Base-by-base conservation (phyloP, 2,113 vertebrate species). In the Microcebus griseorufus region DNA sequence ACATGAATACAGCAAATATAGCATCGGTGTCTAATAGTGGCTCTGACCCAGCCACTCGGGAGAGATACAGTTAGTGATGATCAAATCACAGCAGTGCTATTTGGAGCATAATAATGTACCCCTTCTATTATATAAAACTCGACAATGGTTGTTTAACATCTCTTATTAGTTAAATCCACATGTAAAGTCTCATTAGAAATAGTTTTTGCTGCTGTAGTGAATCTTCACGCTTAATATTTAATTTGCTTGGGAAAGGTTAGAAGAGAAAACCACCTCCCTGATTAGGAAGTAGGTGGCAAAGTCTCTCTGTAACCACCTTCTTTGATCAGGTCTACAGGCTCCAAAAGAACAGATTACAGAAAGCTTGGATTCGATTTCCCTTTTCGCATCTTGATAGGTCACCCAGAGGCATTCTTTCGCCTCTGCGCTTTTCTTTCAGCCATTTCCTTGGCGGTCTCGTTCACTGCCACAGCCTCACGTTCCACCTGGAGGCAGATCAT, bases 161-260 rank as follows among this genome's bases (percentile, higher is more conserved):
- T 70, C 87, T 53, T 88, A 42, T 39, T 76, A 89, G 87, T 76
- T 88, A 90, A 97, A 72, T n/a, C 7, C 39, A 78, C 27, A 65
- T 6, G 29, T 6, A 55, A 69, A 83, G 25, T 88, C 94, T 92
- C 90, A 69, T 29, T 37, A n/a, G 94, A 92, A 65, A 92, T 14
- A 75, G 48, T 60, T 87, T 93, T 51, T 53, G 80, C 73, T 60
- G 10, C 58, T 65, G 23, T 3, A 14, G 29, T 62, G 18, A 85
- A 62, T 73, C 18, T 53, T 86, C 69, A 20, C 62, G 90, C 53
- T 83, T 62, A 10, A 11, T 37, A 48, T 53, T 82, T 67, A 78
- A 93, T 64, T 58, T 94, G 23, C 25, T 64, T 81, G 37, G 39
- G 58, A 92, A 62, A 89, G 25, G 16, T 1, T 1, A 17, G 18